Base-by-base conservation (phyloP, 2,888 invertebrate genomes). In the Lypha dubia region DNA sequence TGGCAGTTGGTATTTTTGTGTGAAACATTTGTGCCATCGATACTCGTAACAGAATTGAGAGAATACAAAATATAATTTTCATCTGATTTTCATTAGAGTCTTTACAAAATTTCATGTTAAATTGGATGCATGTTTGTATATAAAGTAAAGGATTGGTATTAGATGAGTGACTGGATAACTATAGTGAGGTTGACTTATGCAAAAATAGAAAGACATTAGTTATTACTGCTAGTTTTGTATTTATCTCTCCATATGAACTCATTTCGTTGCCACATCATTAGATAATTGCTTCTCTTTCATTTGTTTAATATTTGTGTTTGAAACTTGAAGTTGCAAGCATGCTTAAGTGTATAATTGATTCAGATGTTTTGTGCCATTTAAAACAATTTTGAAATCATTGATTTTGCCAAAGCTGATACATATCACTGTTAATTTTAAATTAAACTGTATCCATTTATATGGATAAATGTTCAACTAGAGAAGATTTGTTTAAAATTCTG, bases 231-330 rank as follows among this genome's bases (percentile, higher is more conserved):
- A 13, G 6, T 53, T 65, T 51, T 75, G 24, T 49, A 67, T 17
- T 44, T 28, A 28, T 41, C 53, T 5, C 35, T 28, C 35, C 6
- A 41, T 67, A 74, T 75, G 68, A 71, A 65, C 65, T 53, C 20
- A 24, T 35, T 56, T 62, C 76, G 60, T 53, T 76, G 71, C 84
- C 65, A 84, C 84, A 80, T 76, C 79, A 79, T 84, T 84, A 84
- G 80, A 71, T 80, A 76, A 84, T 84, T 79, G 67, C 75, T 79
- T 79, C 79, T 70, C 65, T 67, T 68, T 32, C 51, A 71, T 79
- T 76, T 80, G 60, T 44, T 28, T 13, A 32, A 60, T 22, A 49
- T 63, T 71, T 67, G 65, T 49, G 3, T 62, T 38, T 41, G 20
- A 5, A 46, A 49, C 35, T 58, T 49, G 3, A 15, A 46, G 58